Evolutionary conservation across 2,888 invertebrate species (phyloP).

Genomic region (Acanthosepion esculentum): DNA sequence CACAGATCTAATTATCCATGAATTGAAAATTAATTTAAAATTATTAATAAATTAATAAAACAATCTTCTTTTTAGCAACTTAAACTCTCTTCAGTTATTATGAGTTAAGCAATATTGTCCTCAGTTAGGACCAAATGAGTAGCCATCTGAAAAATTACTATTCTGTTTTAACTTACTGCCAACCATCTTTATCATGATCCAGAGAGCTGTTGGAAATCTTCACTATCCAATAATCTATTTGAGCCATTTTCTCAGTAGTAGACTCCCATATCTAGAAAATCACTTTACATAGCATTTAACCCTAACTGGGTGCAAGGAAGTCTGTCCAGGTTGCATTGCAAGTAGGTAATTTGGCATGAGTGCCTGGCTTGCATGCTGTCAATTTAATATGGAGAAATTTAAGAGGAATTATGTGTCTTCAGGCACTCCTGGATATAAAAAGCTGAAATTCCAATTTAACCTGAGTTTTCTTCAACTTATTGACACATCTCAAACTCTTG

Average conservation of each 20-base stretch:
- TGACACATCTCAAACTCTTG: neutral
- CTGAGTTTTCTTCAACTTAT: neutral
- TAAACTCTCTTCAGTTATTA: too few species aligned
- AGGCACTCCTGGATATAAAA: neutral
- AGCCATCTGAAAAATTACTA: too few species aligned
- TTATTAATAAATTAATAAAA: too few species aligned
- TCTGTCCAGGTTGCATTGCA: neutral
- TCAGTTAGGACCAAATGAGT: too few species aligned
- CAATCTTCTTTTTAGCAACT: too few species aligned
- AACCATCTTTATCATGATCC: neutral
- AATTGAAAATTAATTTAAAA: too few species aligned
- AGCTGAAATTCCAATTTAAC: neutral
- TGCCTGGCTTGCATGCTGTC: neutral
- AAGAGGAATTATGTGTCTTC: neutral
- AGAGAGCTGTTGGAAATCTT: neutral
- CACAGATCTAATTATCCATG: too few species aligned
- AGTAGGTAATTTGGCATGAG: neutral
- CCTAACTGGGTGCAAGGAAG: neutral
- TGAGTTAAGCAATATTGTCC: too few species aligned
- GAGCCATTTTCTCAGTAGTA: neutral
- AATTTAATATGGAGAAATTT: neutral
- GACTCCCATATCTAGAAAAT: neutral
- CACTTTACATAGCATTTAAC: neutral
- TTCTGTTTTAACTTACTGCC: neutral
- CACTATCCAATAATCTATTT: neutral